Evolutionary conservation across 2,113 vertebrate genomes (phyloP), one percentile per base, ranked within the genome.

Genomic region (Thymallus thymallus): DNA sequence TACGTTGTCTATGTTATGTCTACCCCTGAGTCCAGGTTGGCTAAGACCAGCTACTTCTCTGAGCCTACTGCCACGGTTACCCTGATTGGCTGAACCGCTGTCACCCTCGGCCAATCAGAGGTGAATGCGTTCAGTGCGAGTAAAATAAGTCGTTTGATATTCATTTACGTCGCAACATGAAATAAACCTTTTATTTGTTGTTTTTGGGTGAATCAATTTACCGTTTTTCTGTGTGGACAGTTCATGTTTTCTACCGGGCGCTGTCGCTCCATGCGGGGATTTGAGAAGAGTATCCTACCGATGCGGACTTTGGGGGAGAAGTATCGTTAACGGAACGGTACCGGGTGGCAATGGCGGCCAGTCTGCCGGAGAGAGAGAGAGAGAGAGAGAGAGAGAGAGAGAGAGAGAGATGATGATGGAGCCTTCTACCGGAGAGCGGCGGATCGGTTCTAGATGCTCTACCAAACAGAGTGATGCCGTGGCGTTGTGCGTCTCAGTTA

Each of bases 61-160:
- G 35, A 10, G 35, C 2, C 9, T 41, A 46, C 32, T 24, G 29
- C 69, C 70, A 71, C 45, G 18, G 0, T 71, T 32, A 0, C 74
- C 79, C 63, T 86, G 86, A 88, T 90, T 90, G 88, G 87, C 60
- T 74, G 24, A 2, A 24, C 58, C 74, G 3, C 16, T 12, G 26
- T 30, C 69, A 4, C 41, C 76, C 4, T 22, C n/a, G 56, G 46
- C 88, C 88, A 88, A 90, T 90, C 88, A 84, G 66, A 24, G 0
- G 35, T 45, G 48, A 85, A 83, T 68, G 83, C 81, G 82, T 80
- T 76, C 82, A 75, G 16, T n/a, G 6, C n/a, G 56, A 60, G n/a
- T 60, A 60, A 60, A 60, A 60, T n/a, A 60, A 60, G 23, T 60
- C 6, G 0, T 60, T n/a, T 22, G 18, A 6, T 60, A 6, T 60